phyloP scores from a whole-genome alignment of 2,888 invertebrate genomes.

The Endotricha flammealis region DNA sequence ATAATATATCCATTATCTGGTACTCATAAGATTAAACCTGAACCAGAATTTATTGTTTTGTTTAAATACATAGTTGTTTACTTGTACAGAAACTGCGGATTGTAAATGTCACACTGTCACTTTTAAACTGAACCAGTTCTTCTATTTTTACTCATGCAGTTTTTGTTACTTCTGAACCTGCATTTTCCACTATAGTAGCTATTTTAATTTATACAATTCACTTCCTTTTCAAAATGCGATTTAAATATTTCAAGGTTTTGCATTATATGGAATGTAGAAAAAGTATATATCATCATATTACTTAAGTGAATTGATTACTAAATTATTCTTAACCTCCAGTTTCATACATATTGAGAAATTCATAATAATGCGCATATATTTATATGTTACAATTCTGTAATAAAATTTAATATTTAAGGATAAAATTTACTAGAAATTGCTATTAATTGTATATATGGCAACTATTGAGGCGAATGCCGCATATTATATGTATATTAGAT shows the following conservation, averaged over 20 bases:
- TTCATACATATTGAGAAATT: background rate
- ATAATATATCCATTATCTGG: too few relatives aligned
- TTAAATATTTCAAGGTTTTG: constrained; percentile 5
- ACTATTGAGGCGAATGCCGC: background rate
- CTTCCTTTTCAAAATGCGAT: constrained; percentile 3
- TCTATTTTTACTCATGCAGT: background rate
- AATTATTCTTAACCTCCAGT: background rate
- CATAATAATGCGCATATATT: background rate
- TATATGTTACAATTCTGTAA: background rate
- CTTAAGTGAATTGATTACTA: constrained; percentile 4
- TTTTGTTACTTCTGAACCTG: background rate
- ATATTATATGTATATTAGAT: background rate
- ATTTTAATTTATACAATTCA: background rate
- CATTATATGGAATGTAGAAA: background rate
- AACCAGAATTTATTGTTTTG: too few relatives aligned
- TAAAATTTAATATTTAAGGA: background rate
- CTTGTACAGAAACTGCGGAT: too few relatives aligned
- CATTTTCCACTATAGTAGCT: background rate
- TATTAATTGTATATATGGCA: background rate
- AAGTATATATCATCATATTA: constrained; percentile 1
- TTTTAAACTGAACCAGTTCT: too few relatives aligned
- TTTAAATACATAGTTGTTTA: too few relatives aligned
- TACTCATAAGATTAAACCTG: too few relatives aligned
- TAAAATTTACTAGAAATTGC: background rate
- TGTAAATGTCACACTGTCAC: too few relatives aligned